Conservation (phyloP, 2,888 invertebrate genomes). For the Trichopria drosophilae region DNA sequence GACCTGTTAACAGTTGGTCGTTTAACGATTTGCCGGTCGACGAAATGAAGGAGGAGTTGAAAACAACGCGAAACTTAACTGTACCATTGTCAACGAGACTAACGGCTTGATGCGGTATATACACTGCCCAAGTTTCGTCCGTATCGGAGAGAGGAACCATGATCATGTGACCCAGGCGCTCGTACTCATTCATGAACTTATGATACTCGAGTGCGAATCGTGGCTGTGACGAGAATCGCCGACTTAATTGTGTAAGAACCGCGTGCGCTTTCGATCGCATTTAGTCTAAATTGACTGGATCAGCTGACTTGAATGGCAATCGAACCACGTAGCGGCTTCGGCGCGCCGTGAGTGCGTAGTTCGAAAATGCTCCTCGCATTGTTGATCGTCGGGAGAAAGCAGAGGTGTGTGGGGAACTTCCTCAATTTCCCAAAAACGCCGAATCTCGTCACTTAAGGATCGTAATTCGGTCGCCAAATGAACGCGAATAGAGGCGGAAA, state of each 20-base stretch:
- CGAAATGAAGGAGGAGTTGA: neutral
- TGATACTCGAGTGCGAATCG: too few relatives aligned
- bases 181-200: neutral
- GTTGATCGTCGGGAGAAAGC: too few relatives aligned
- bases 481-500: too few relatives aligned
- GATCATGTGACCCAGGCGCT: neutral
- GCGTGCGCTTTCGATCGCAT: neutral
- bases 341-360: too few relatives aligned
- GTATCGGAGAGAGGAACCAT: neutral
- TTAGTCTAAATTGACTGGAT: neutral
- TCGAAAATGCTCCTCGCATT: too few relatives aligned
- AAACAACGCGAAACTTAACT: neutral
- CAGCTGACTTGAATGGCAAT: neutral
- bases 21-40: neutral
- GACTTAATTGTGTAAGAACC: too few relatives aligned
- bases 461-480: too few relatives aligned
- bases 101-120: neutral
- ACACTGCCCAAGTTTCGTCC: neutral
- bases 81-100: neutral
- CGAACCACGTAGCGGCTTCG: too few relatives aligned
- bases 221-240: too few relatives aligned
- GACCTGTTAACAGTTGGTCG: neutral
- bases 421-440: slow-evolving; percentile 1
- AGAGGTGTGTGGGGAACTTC: too few relatives aligned
- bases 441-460: too few relatives aligned